Percentiles rank a stretch among this genome's conserved stretches.
Conservation (phyloP, 2,888 invertebrate genomes). For the Coenonympha glycerion region DNA sequence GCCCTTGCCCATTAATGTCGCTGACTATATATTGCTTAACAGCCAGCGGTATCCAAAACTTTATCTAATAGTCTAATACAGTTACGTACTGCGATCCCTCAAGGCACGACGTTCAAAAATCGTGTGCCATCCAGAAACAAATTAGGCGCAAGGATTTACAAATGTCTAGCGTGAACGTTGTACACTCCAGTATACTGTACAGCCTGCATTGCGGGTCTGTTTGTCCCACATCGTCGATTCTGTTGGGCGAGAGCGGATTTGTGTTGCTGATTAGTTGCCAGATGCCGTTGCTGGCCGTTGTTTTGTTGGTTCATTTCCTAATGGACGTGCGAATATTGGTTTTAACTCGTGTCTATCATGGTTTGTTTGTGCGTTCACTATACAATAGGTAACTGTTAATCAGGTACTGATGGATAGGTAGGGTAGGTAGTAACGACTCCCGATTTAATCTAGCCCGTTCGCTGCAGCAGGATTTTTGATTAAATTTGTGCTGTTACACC, state of each 20-base stretch:
- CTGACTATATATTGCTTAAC: too few species aligned
- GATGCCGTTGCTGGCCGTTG: conserved; percentile 20
- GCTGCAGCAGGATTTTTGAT: too few species aligned
- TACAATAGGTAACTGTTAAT: too few species aligned
- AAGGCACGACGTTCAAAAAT: conserved; percentile 17
- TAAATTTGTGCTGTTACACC: too few species aligned
- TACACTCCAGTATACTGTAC: too few species aligned
- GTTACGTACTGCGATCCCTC: background rate
- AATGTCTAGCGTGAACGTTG: too few species aligned
- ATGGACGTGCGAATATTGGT: conserved; percentile 12
- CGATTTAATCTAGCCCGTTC: too few species aligned
- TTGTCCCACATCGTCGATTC: conserved; percentile 24
- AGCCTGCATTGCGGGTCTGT: conserved; percentile 28
- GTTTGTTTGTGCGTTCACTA: background rate
- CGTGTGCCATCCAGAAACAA: conserved; percentile 16
- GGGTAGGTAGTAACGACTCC: too few species aligned
- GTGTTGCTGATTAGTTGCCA: conserved; percentile 24
- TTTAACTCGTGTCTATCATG: background rate
- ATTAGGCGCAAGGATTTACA: conserved; percentile 24
- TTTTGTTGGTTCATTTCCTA: conserved; percentile 27
- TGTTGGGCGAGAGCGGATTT: conserved; percentile 20
- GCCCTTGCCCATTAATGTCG: too few species aligned
- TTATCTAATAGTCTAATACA: too few species aligned
- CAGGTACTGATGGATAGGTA: too few species aligned
- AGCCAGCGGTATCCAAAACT: too few species aligned